Conservation (phyloP, 2,888 invertebrate species). For the Drepana falcataria region DNA sequence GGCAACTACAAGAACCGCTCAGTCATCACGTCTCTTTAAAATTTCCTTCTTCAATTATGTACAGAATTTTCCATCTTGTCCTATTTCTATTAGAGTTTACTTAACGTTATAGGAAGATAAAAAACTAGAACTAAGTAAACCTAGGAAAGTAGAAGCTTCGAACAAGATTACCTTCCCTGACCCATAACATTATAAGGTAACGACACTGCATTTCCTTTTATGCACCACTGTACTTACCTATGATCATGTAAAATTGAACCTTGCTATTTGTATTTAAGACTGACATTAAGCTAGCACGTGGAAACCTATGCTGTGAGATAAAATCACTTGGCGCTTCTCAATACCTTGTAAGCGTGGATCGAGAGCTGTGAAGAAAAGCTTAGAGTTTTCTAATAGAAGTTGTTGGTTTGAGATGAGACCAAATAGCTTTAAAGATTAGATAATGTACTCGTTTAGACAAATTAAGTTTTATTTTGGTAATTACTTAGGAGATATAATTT, state of each 20-base stretch:
- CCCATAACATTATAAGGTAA: not conserved
- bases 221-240: not conserved
- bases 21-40: too few relatives aligned
- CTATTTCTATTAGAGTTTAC: too few relatives aligned
- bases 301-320: not conserved
- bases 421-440: too few relatives aligned
- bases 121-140: not conserved
- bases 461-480: too few relatives aligned
- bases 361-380: not conserved
- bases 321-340: not conserved
- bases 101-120: too few relatives aligned
- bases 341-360: not conserved
- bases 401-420: too few relatives aligned
- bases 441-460: too few relatives aligned
- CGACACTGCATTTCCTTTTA: conserved; percentile 1
- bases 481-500: too few relatives aligned
- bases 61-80: too few relatives aligned
- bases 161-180: conserved; percentile 3
- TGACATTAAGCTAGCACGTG: not conserved
- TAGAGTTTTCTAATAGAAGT: too few relatives aligned
- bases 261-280: not conserved
- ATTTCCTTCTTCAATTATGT: too few relatives aligned
- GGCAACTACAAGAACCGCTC: too few relatives aligned
- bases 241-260: not conserved
- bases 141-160: not conserved